phyloP scores from a whole-genome alignment of 2,797 vertebrate genomes.

The Schizopygopsis malacanthus region DNA sequence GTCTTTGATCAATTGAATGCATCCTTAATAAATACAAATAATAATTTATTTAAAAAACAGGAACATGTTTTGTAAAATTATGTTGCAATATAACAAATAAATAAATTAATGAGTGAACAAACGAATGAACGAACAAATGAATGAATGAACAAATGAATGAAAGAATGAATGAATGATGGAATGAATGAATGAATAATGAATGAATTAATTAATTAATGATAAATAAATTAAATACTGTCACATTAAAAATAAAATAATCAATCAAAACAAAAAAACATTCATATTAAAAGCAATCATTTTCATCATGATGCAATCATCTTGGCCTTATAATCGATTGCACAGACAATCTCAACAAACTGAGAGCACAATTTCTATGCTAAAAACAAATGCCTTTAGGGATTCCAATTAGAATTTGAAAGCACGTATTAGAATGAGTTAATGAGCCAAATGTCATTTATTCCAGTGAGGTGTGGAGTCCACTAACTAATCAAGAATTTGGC shows the following conservation, averaged over 20 bases:
- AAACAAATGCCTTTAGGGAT: background rate
- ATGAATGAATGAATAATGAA: background rate
- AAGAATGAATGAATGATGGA: too few relatives aligned
- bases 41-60: background rate
- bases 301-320: background rate
- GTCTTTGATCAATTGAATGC: background rate
- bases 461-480: slow-evolving; percentile 15
- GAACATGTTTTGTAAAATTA: background rate
- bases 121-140: background rate
- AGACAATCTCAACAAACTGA: background rate
- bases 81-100: background rate
- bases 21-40: background rate
- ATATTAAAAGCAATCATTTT: slow-evolving; percentile 8
- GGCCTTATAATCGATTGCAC: background rate
- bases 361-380: background rate
- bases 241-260: background rate
- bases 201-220: background rate
- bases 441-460: slow-evolving; percentile 19
- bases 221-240: background rate
- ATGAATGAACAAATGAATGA: background rate
- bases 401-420: slow-evolving; percentile 17
- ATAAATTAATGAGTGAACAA: background rate
- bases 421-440: slow-evolving; percentile 11
- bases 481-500: slow-evolving; percentile 3
- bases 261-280: background rate